A percentile compares a stretch with the other conserved stretches of the same genome.
These are phyloP conservation scores for Romanomermis culicivorax DNA, from an alignment of 2,888 invertebrate genomes.

Conservation along the genomic window DNA sequence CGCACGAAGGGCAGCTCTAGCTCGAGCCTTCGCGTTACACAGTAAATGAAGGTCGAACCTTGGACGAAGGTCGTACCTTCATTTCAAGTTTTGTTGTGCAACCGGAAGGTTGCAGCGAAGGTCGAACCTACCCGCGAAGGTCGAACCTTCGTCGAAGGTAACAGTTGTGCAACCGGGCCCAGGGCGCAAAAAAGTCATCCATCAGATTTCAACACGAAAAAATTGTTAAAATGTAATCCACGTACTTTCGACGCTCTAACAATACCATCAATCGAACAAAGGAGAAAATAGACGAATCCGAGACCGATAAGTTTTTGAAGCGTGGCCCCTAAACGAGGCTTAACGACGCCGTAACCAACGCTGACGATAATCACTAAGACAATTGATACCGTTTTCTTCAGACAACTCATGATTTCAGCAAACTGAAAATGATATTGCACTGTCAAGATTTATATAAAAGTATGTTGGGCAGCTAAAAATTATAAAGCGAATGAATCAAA, in stretches of 20 bases:
- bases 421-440: slow-evolving; percentile 5
- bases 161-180: too few relatives aligned
- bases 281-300: slow-evolving; percentile 56
- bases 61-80: too few relatives aligned
- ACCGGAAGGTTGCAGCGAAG: too few relatives aligned
- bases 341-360: slow-evolving; percentile 81
- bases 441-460: not conserved
- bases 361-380: slow-evolving; percentile 85
- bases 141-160: too few relatives aligned
- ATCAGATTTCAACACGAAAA: too few relatives aligned
- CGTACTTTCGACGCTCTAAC: slow-evolving; percentile 44
- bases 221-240: slow-evolving; percentile 3
- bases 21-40: too few relatives aligned
- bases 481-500: too few relatives aligned
- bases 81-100: too few relatives aligned
- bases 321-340: slow-evolving; percentile 67
- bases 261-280: slow-evolving; percentile 67
- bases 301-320: slow-evolving; percentile 65
- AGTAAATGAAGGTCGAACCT: too few relatives aligned
- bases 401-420: slow-evolving; percentile 73
- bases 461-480: not conserved
- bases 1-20: too few relatives aligned
- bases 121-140: too few relatives aligned
- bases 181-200: too few relatives aligned
- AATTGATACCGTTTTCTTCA: slow-evolving; percentile 66